phyloP scores from a whole-genome alignment of 2,113 vertebrate species.

The Motacilla alba region DNA sequence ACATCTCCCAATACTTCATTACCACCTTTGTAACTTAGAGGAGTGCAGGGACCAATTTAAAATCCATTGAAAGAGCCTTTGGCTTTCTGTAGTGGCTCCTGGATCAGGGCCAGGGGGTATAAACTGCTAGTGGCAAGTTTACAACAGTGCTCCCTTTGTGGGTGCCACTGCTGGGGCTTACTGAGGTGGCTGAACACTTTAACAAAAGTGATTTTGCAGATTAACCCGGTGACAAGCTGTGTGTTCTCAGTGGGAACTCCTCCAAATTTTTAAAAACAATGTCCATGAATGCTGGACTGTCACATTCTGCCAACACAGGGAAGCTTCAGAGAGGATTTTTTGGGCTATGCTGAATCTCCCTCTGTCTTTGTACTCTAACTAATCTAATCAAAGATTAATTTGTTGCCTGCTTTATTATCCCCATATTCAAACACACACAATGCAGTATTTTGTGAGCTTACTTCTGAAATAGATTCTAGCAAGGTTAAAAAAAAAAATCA shows the following conservation, averaged over 20 bases:
- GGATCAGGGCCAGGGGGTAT: not conserved
- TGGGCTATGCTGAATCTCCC: not conserved
- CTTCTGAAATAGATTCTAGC: not conserved
- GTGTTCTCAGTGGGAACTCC: not conserved
- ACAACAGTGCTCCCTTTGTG: not conserved
- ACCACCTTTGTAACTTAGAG: not conserved
- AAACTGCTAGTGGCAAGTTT: not conserved
- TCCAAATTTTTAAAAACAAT: not conserved
- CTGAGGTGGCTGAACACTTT: not conserved
- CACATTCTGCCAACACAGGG: not conserved
- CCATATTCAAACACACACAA: not conserved
- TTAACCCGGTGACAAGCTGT: not conserved
- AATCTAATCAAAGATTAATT: conserved; percentile 27
- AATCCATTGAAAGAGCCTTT: conserved; percentile 1
- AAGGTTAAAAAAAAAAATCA: not conserved
- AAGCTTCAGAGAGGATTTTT: not conserved
- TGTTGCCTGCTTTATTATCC: conserved; percentile 6
- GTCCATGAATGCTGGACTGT: not conserved
- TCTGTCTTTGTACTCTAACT: not conserved
- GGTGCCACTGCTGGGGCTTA: not conserved
- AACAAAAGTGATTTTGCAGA: not conserved
- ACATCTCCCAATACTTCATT: not conserved
- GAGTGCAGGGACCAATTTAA: not conserved
- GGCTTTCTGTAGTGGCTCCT: not conserved
- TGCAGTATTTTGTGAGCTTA: not conserved